Percentiles rank a stretch among this genome's conserved stretches.
Evolutionary conservation across 2,888 invertebrate genomes (phyloP).

Genomic region (Dynastes tityus): DNA sequence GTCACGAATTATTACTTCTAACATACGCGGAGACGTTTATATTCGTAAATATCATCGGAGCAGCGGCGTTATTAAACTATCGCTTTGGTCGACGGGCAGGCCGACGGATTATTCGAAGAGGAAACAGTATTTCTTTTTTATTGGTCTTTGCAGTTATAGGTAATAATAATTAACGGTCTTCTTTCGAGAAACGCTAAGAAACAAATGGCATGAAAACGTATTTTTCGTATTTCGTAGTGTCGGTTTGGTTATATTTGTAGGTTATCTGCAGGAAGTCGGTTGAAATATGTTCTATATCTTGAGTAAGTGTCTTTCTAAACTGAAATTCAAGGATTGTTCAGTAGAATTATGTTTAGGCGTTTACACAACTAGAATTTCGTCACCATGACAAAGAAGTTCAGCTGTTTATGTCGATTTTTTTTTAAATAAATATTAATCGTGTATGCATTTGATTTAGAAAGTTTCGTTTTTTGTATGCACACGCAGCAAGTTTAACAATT

Average conservation of each 20-base stretch:
- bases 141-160: slow-evolving; percentile 18
- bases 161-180: slow-evolving; percentile 43
- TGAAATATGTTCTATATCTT: no score
- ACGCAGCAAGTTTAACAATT: no score
- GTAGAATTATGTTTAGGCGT: no score
- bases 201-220: slow-evolving; percentile 1
- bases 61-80: not conserved
- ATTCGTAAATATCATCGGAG: slow-evolving; percentile 29
- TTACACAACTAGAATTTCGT: no score
- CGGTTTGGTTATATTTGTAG: no score
- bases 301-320: no score
- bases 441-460: no score
- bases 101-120: slow-evolving; percentile 36
- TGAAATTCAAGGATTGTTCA: no score
- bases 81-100: not conserved
- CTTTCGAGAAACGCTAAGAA: slow-evolving; percentile 21
- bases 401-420: no score
- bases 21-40: slow-evolving; percentile 29
- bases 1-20: slow-evolving; percentile 35
- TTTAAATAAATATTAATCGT: no score
- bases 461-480: no score
- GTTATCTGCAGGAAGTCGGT: not conserved
- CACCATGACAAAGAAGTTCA: no score
- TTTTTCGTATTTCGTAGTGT: slow-evolving; percentile 10
- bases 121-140: slow-evolving; percentile 47